Percentiles rank a stretch among this genome's conserved stretches.
Evolutionary conservation across 2,113 vertebrate genomes (phyloP).

Genomic region (Panthera uncia): DNA sequence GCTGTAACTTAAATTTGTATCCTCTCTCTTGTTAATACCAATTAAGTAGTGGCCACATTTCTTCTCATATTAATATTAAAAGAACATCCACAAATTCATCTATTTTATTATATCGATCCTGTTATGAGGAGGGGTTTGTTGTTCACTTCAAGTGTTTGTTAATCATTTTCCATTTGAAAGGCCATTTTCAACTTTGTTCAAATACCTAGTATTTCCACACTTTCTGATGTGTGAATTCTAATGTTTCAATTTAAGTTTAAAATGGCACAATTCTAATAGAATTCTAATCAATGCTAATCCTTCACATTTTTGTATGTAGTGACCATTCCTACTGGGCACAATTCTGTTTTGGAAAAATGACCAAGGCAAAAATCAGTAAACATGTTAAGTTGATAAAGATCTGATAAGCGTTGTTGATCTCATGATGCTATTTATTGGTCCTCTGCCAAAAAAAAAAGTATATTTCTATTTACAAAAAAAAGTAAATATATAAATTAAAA

Average conservation of each 20-base stretch:
- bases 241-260: not conserved
- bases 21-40: not conserved
- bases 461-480: not conserved
- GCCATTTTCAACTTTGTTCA: not conserved
- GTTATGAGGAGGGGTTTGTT: not conserved
- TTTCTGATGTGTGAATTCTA: not conserved
- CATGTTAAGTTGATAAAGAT: not conserved
- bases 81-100: not conserved
- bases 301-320: not conserved
- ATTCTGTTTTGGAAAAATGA: not conserved
- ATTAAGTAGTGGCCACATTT: not conserved
- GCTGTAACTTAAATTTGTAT: not conserved
- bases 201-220: not conserved
- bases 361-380: not conserved
- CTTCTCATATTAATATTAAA: not conserved
- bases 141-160: not conserved
- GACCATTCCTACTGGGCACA: not conserved
- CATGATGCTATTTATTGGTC: not conserved
- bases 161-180: conserved; percentile 4
- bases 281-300: not conserved
- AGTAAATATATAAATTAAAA: not conserved
- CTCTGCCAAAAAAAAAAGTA: not conserved
- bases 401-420: not conserved
- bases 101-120: not conserved
- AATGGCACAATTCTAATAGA: not conserved